Base-by-base conservation (phyloP, 2,113 vertebrate species). In the human region DNA sequence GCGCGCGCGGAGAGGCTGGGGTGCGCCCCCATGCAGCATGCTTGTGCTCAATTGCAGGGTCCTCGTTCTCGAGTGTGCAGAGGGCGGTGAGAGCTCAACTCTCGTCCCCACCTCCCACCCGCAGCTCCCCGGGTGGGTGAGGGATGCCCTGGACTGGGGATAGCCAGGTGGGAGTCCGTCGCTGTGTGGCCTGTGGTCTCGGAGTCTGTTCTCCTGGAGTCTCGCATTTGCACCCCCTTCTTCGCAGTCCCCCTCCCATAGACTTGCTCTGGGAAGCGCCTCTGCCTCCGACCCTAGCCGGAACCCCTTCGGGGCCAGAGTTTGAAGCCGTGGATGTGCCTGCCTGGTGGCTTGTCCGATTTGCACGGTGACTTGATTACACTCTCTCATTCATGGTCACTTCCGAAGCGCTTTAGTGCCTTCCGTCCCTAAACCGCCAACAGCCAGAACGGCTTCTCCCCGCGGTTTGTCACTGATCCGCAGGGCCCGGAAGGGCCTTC, bases 331-430 rank as follows among this genome's bases (percentile, higher is more conserved):
- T 82, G 98, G 98, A 98, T 98, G 98, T 98, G 99, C 98, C 97
- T 97, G 98, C 98, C 98, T 98, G 98, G 97, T 98, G 98, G 98
- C 98, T 99, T 90, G 98, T 97, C 98, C 97, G 98, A 98, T 99
- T 99, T 99, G 98, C 99, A 98, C 98, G 98, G 98, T 99, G 98
- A 98, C 98, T 98, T 98, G 98, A 98, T 98, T 98, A 98, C 98
- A 99, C 98, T 98, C 98, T 98, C 97, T 98, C 97, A 98, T 98
- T 98, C 98, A 99, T 96, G 98, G 98, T 98, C 98, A 99, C 98
- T 99, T 99, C 99, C 98, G 98, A 99, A 99, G 98, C 96, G 98
- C 98, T 98, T 98, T 98, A 98, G 98, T 97, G 97, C 98, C 98
- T 98, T 98, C 98, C 98, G 98, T 98, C 98, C 97, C 97, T 96